Evolutionary conservation across 2,113 vertebrate species (phyloP), one percentile per base, ranked within the genome.

Genomic region (Hymenochirus boettgeri): DNA sequence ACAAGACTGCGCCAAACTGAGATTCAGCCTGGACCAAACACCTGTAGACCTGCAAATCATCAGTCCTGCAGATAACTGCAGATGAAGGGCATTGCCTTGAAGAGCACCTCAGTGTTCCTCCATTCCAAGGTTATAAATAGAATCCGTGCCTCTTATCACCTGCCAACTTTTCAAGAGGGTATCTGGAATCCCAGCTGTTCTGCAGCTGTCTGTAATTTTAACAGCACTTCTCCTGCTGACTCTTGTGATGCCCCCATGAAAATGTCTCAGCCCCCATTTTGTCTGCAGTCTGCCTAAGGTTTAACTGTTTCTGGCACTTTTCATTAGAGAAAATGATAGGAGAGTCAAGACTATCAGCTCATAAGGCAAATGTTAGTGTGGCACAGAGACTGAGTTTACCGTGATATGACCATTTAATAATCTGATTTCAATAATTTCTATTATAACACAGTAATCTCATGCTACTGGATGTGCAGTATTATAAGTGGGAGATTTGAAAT

Each of bases 171-270:
- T 66, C 55, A 21, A 58, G 64, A 51, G 64, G 64, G 64, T 66
- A 52, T 58, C 31, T 59, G 55, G 46, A 57, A 42, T 58, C 64
- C 55, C 64, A 66, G 64, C 64, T 66, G 64, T 66, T 58, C 55
- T 15, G 55, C 64, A 66, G 64, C 45, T 66, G 64, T 51, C 55
- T 48, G 26, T n/a, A 15, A 18, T 35, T 65, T 57, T 22, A 42
- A n/a, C 15, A 17, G 35, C 53, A 2, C 7, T 55, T 4, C 12
- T 13, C 12, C 52, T 27, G 7, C 13, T 17, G 39, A 27, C 52
- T 46, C 39, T 11, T 23, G 15, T 15, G 23, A 52, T 7, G 22
- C 64, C 55, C 52, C 45, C 15, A 21, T 11, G 26, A 58, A 51
- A 45, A 26, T 50, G 45, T 24, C 39, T 57, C 53, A 35, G 39